Conservation (phyloP, 1,140 invertebrate species). For the Drosophila tristis region DNA sequence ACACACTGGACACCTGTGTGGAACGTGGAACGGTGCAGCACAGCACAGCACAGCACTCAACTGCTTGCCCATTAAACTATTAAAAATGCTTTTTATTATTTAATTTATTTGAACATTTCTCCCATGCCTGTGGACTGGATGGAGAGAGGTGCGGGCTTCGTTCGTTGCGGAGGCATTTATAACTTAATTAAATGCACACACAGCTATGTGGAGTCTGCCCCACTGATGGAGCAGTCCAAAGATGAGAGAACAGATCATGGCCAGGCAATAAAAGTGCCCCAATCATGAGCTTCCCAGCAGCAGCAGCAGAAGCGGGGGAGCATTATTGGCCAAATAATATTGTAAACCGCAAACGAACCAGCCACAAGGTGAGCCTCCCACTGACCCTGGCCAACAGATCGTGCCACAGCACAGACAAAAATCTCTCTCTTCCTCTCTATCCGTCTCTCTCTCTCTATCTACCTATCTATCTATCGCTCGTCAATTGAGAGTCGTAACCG, state of each 20-base stretch:
- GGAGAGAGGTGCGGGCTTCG: background rate
- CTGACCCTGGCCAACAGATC: conserved; percentile 29
- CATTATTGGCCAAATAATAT: conserved; percentile 30
- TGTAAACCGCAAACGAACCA: conserved; percentile 18
- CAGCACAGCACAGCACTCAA: conserved; percentile 7
- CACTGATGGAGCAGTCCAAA: background rate
- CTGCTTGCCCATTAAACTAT: conserved; percentile 59
- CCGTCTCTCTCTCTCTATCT: too few species aligned
- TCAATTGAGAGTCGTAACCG: conserved; percentile 7
- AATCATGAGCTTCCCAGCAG: background rate
- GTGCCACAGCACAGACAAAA: conserved; percentile 17
- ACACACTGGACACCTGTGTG: conserved; percentile 9
- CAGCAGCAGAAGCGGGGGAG: background rate
- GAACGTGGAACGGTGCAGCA: too few species aligned
- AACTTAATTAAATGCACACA: conserved; percentile 66
- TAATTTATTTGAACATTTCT: conserved; percentile 59
- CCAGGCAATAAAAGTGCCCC: conserved; percentile 24
- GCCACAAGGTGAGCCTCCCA: conserved; percentile 22
- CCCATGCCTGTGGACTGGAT: background rate
- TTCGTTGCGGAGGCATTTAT: conserved; percentile 44
- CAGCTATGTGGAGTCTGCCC: background rate
- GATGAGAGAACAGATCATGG: conserved; percentile 33
- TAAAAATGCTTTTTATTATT: conserved; percentile 77
- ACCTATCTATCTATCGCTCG: too few species aligned
- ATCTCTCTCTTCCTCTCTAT: background rate